Base-by-base conservation (phyloP, 1,140 invertebrate species). In the Drepana arcuata region DNA sequence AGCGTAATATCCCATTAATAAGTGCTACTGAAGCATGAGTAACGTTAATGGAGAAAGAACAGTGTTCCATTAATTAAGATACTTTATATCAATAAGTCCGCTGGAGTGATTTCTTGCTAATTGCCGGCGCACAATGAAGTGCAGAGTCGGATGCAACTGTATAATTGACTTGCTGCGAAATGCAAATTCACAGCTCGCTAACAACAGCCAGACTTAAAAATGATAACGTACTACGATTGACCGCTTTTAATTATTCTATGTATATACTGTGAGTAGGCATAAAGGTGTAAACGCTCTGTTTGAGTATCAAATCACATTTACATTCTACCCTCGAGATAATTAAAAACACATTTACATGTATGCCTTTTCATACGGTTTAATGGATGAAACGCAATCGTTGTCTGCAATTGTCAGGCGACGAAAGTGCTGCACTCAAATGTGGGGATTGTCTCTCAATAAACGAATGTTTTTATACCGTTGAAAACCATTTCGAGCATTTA, bases 91-190 rank as follows among this genome's bases (percentile, higher is more conserved):
- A 74, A 75, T 75, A 71, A 70, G 58, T 50, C 46, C 57, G 60
- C 58, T 47, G 48, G 41, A 60, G 39, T 64, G 71, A 69, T 64
- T 75, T 55, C 55, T 75, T 73, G 63, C 66, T 79, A 79, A 75
- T 79, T 79, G 66, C 53, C 49, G 42, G 53, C 38, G 18, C 55
- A 60, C 63, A 61, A 58, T 61, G 49, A 48, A 59, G 41, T 60
- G 66, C 53, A 49, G 48, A 65, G 65, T 67, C 67, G 48, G 58
- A 50, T 56, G 58, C 56, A 65, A 43, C 44, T 36, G 41, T 5
- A 21, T 9, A n/a, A 50, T 42, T 40, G 34, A 55, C 33, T 48
- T 41, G 43, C 41, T 57, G 57, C 24, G 55, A 48, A 67, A 67
- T 71, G 66, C 59, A 71, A 68, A 62, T 63, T 62, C 38, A 50